phyloP scores from a whole-genome alignment of 2,888 invertebrate genomes.

The Cremastinae sp. region DNA sequence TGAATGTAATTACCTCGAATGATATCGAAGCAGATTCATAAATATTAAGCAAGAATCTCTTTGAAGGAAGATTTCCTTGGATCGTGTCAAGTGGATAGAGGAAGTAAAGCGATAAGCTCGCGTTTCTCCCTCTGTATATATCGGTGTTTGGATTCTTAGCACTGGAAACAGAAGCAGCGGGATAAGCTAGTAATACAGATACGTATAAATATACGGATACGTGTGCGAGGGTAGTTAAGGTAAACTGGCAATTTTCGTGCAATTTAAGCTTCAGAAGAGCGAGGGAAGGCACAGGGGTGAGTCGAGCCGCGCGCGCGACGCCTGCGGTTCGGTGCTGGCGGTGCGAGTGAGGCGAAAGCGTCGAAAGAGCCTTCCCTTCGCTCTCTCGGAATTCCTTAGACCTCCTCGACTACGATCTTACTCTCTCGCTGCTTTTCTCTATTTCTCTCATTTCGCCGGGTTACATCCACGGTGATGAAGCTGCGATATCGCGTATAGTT shows the following conservation, averaged over 20 bases:
- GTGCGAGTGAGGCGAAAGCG: too few relatives aligned
- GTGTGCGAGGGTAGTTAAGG: conserved; percentile 54
- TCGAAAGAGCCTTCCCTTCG: too few relatives aligned
- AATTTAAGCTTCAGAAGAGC: conserved; percentile 62
- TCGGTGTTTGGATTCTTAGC: conserved; percentile 19
- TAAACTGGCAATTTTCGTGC: conserved; percentile 63
- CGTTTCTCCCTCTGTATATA: conserved; percentile 12
- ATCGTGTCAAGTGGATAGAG: conserved; percentile 31
- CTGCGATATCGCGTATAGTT: conserved; percentile 55
- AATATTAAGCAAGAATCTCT: conserved; percentile 30
- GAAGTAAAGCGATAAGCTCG: conserved; percentile 54
- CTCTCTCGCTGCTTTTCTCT: too few relatives aligned
- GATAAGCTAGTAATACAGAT: conserved; percentile 1
- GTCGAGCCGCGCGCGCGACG: conserved; percentile 39
- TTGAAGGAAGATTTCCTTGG: conserved; percentile 34
- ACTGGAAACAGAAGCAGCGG: conserved; percentile 40
- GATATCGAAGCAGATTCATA: conserved; percentile 7
- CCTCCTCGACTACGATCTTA: too few relatives aligned
- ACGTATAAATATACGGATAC: background rate
- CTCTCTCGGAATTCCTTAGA: too few relatives aligned
- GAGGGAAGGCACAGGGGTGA: too few relatives aligned
- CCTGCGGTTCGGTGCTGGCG: conserved; percentile 30
- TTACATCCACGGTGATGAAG: conserved; percentile 50
- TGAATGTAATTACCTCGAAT: too few relatives aligned
- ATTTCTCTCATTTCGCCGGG: too few relatives aligned